Base-by-base conservation (phyloP, 1,140 invertebrate species). In the Penaeus japonicus region DNA sequence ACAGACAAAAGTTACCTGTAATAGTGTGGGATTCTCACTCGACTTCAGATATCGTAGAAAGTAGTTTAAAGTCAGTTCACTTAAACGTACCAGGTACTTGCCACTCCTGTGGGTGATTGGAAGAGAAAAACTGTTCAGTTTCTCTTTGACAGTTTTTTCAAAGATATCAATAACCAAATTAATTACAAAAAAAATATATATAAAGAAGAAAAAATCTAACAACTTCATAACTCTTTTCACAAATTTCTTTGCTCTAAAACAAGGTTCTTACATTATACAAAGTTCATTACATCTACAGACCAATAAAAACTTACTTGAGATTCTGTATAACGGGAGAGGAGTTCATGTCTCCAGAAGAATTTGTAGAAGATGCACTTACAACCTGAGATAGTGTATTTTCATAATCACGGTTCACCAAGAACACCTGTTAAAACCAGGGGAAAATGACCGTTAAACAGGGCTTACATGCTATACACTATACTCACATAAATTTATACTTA, bases 11-110 rank as follows among this genome's bases (percentile, higher is more conserved):
- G 17, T 78, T 15, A 90, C 89, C 77, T 90, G 89, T 4, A 90
- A 55, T 4, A 90, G 55, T 54, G 82, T 90, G 17, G 89, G 89
- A 30, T 90, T 90, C 55, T 84, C 84, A 20, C 86, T 84, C 18
- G 89, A 70, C 54, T 89, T 87, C 30, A 90, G 87, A 55, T 90
- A 90, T 24, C 89, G 65, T n/a, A 90, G 75, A 73, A 90, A 89
- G 85, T 90, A 90, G 53, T 90, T 85, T 35, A 89, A 59, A 27
- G 89, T 90, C 35, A 89, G 80, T 39, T 90, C 89, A 77, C 89
- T 90, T 12, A 90, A 65, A 55, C 87, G 85, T 24, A 90, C 83
- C 55, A 83, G 54, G 54, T 90, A 90, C 62, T 90, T 90, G 7
- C 89, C 89, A 85, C 81, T 90, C 35, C 89, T 90, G 89, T 22